Evolutionary conservation across 2,888 invertebrate genomes (phyloP), one percentile per base, ranked within the genome.

Genomic region (Rhaphigaster nebulosa): DNA sequence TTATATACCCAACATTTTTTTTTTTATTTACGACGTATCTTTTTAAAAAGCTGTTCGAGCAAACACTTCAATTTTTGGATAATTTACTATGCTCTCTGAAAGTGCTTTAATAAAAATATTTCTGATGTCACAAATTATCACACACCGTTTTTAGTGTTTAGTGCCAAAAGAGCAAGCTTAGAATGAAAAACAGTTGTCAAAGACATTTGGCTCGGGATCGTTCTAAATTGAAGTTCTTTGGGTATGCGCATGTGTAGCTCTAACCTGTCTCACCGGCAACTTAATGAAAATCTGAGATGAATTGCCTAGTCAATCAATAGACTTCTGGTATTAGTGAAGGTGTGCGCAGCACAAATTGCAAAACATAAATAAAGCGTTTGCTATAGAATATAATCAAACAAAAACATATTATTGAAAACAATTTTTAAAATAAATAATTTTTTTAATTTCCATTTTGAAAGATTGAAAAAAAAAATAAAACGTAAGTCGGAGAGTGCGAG

Each of bases 251-350:
- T 34, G 70, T 26, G 70, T 26, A 76, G 4, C 34, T 76, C 38
- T 10, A 5, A 10, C 70, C 38, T 76, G 70, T 76, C 70, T 20
- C 70, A 20, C 38, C 6, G 15, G 38, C 70, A 38, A 76, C 70
- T 76, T 76, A 76, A 76, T 76, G 70, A 76, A 76, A 76, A 18
- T 76, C 20, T 76, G 20, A 76, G 70, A 76, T 38, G 38, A 38
- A 76, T 76, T 38, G 70, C 34, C 70, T 20, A 0, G 3, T 65
- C 29, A 65, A 65, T 65, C 65, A 65, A 65, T 65, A 34, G 38
- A 3, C 38, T 76, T 8, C 38, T 8, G 70, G 70, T 76, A 23
- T 65, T 23, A 76, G 34, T 38, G 5, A 65, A 65, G 70, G 38
- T 38, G 34, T 10, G 20, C 29, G 23, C 34, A 10, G 18, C 6